Percentiles rank a stretch among this genome's conserved stretches.
Evolutionary conservation across 2,888 invertebrate species (phyloP).

Genomic region (Epirrita christyi): DNA sequence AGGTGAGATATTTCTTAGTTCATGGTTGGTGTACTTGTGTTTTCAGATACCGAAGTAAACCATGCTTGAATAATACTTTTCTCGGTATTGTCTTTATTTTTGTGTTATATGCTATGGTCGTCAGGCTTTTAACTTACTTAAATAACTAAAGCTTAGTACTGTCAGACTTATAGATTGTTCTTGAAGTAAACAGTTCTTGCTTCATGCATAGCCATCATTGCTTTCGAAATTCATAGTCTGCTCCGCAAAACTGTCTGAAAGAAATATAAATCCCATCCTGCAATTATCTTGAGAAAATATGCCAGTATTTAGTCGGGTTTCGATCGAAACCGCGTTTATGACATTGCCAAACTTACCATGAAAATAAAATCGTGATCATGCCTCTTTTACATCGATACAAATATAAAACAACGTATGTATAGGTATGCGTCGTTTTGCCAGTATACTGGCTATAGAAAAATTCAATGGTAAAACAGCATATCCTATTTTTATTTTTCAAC

Average conservation of each 20-base stretch:
- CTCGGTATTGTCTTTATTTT: slow-evolving; percentile 4
- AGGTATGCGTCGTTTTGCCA: too few relatives aligned
- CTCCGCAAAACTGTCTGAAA: not conserved
- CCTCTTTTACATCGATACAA: too few relatives aligned
- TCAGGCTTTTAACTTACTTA: not conserved
- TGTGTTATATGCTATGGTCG: not conserved
- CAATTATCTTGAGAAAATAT: too few relatives aligned
- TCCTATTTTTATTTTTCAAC: too few relatives aligned
- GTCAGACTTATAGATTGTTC: not conserved
- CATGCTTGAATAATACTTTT: slow-evolving; percentile 53
- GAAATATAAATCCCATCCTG: not conserved
- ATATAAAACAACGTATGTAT: too few relatives aligned
- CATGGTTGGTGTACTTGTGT: slow-evolving; percentile 27
- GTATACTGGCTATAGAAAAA: too few relatives aligned
- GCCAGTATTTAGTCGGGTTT: too few relatives aligned
- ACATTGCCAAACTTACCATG: too few relatives aligned
- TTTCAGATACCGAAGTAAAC: slow-evolving; percentile 35
- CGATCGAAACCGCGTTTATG: too few relatives aligned
- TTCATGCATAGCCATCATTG: not conserved
- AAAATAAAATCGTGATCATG: too few relatives aligned
- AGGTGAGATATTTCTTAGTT: slow-evolving; percentile 77
- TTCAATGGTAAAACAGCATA: too few relatives aligned
- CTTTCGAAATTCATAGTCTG: not conserved
- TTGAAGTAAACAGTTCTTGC: not conserved
- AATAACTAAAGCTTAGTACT: not conserved